These are phyloP conservation scores for Calliopum simillimum DNA, from an alignment of 2,888 invertebrate genomes.

Conservation along the genomic window DNA sequence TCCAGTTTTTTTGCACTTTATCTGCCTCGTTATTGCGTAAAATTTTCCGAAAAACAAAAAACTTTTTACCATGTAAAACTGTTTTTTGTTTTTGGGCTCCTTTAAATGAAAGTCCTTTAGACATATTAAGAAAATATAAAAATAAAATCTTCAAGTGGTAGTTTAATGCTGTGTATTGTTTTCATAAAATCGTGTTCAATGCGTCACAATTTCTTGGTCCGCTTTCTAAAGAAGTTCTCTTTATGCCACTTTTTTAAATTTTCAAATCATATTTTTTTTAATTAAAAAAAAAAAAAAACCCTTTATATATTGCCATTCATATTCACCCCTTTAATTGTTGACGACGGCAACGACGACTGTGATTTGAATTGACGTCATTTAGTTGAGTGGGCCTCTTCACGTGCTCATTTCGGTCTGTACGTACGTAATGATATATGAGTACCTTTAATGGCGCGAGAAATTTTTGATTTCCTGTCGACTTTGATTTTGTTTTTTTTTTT, in stretches of 20 bases:
- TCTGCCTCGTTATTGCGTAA: no score
- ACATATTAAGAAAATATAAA: slow-evolving; percentile 19
- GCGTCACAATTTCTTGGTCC: no score
- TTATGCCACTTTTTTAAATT: no score
- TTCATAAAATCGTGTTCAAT: no score
- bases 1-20: no score
- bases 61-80: no score
- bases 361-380: slow-evolving; percentile 39
- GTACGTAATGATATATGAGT: neutral
- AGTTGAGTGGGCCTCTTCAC: slow-evolving; percentile 36
- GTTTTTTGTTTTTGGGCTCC: no score
- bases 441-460: slow-evolving; percentile 25
- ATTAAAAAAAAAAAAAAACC: no score
- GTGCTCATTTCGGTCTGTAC: slow-evolving; percentile 2
- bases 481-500: neutral
- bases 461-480: slow-evolving; percentile 12
- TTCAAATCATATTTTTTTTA: no score
- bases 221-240: no score
- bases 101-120: slow-evolving; percentile 16
- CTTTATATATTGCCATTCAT: slow-evolving; percentile 4
- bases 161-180: no score
- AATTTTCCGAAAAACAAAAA: no score
- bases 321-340: slow-evolving; percentile 25
- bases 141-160: neutral
- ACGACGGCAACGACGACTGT: neutral